phyloP scores from a whole-genome alignment of 2,888 invertebrate species.

The Stomorhina lunata region DNA sequence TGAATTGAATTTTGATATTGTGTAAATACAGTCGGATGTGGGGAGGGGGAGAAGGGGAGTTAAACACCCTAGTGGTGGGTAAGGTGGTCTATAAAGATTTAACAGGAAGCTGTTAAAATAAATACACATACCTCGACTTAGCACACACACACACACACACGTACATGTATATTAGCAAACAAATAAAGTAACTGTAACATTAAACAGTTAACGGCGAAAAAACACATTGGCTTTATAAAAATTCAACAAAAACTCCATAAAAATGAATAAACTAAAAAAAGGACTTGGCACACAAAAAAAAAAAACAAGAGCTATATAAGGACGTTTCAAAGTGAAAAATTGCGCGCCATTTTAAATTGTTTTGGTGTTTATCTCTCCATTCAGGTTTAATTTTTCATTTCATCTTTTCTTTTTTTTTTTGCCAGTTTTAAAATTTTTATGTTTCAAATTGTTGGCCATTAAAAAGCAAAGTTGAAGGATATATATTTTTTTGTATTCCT shows the following conservation, averaged over 20 bases:
- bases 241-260: slow-evolving; percentile 35
- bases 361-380: slow-evolving; percentile 60
- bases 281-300: slow-evolving; percentile 22
- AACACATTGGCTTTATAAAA: slow-evolving; percentile 66
- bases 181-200: slow-evolving; percentile 46
- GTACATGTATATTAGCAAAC: neutral
- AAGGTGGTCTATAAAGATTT: slow-evolving; percentile 38
- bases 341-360: slow-evolving; percentile 69
- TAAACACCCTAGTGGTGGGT: slow-evolving; percentile 3
- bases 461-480: slow-evolving; percentile 18
- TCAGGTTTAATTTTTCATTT: slow-evolving; percentile 36
- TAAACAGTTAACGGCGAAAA: slow-evolving; percentile 48
- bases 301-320: slow-evolving; percentile 25
- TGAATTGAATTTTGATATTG: slow-evolving; percentile 74
- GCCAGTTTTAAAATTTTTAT: neutral
- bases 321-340: slow-evolving; percentile 74
- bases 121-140: slow-evolving; percentile 5
- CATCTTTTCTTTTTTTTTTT: neutral
- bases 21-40: slow-evolving; percentile 61
- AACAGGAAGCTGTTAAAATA: slow-evolving; percentile 45
- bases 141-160: neutral
- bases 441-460: slow-evolving; percentile 44
- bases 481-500: neutral
- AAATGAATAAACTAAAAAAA: slow-evolving; percentile 19
- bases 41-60: neutral